A percentile compares a stretch with the other conserved stretches of the same genome.
Evolutionary conservation across 2,797 vertebrate species (phyloP).

Genomic region (Schizopygopsis malacanthus): DNA sequence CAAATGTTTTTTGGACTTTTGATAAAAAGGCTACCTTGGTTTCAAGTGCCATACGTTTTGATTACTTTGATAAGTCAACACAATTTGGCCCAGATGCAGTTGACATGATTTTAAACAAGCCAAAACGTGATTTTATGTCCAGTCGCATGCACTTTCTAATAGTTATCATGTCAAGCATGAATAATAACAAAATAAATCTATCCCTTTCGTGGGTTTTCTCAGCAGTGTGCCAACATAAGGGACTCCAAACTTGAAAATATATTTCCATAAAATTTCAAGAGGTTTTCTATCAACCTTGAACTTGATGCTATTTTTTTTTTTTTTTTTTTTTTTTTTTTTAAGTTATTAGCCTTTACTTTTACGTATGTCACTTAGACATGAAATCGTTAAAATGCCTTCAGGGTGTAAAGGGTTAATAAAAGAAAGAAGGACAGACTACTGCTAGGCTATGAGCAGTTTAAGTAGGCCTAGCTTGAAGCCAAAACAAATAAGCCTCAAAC

Average conservation of each 20-base stretch:
- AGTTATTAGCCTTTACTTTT: neutral
- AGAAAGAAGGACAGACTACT: neutral
- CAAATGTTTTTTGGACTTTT: neutral
- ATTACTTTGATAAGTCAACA: neutral
- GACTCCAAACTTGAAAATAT: neutral
- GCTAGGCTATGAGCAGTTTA: neutral
- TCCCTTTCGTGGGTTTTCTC: neutral
- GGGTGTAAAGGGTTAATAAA: neutral
- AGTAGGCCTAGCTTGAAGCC: slow-evolving; percentile 1
- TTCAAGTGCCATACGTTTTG: neutral
- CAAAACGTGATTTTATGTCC: neutral
- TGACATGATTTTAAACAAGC: neutral
- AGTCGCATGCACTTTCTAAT: neutral
- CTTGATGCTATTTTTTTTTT: neutral
- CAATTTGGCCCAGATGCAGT: neutral
- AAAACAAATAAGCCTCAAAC: slow-evolving; percentile 15
- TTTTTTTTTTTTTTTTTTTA: neutral
- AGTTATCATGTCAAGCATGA: neutral
- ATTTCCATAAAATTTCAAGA: neutral
- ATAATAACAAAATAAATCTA: neutral
- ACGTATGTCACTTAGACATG: neutral
- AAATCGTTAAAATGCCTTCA: neutral
- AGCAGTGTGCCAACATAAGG: neutral
- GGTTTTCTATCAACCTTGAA: neutral
- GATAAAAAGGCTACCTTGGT: neutral